Evolutionary conservation across 2,797 vertebrate species (phyloP), one percentile per base, ranked within the genome.

Genomic region (Girardinus metallicus): DNA sequence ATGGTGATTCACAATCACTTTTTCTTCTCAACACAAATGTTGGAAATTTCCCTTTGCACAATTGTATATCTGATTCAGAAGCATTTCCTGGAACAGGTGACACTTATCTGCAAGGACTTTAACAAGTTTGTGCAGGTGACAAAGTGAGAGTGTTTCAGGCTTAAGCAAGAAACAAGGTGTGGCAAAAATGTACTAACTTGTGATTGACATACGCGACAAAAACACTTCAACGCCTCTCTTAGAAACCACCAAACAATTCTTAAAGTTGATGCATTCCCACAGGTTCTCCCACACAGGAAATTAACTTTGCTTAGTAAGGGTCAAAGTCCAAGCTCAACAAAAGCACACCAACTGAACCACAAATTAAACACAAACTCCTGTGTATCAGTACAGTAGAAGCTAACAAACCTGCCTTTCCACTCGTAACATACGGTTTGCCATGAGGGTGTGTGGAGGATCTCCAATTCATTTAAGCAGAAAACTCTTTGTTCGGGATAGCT

Each of bases 111-210:
- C 53, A 62, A 77, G 11, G 66, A 53, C 75, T 62, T 77, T 26
- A 46, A 80, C 92, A 94, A 89, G 93, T 93, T 90, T 83, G 86
- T 87, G 88, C 93, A 94, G 85, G 89, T 89, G 90, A 93, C 92
- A 92, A 80, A 85, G 78, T 26, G 55, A 68, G 70, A 64, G 76
- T 77, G 77, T 87, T 75, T 89, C 80, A 62, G 75, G 76, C 47
- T 41, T 80, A 80, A 89, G 80, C 77, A 70, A 79, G 66, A 89
- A 43, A 36, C 11, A 73, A 90, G 87, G 87, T 79, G 86, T 85
- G 91, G 76, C 77, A 73, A 77, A 62, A 44, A 49, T 53, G 75
- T 49, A 81, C 60, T 5, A 57, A 84, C 77, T 77, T 88, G 83
- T 21, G 80, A 73, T 34, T 51, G 44, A 74, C 77, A 36, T 23